Base-by-base conservation (phyloP, 2,888 invertebrate genomes). In the Ophion ellenae region DNA sequence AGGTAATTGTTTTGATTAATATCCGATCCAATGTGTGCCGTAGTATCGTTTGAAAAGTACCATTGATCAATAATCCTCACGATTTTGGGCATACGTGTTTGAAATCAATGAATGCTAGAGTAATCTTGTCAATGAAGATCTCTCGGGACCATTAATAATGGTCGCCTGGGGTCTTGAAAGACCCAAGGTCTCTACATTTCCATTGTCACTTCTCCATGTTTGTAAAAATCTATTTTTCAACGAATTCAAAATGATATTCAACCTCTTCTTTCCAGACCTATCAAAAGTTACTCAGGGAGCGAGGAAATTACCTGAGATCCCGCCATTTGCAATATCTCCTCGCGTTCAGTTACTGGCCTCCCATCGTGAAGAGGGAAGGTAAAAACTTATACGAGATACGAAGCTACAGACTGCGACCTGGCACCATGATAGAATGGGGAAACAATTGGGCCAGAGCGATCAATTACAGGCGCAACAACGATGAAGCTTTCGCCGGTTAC, bases 341-440 rank as follows among this genome's bases (percentile, higher is more conserved):
- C 87, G 97, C 98, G 36, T 99, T 99, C 94, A 99, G 99, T 94
- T 99, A 99, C 94, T 99, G 99, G 99, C 99, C 99, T 17, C 96
- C 96, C 82, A 96, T 97, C 40, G 95, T 96, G 87, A 96, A 97
- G 40, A 95, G 98, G 45, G 94, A 95, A 0, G 96, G 96, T 2
- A 95, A 95, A 84, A 97, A 99, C 93, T 97, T 99, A 89, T 99
- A 99, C 92, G 99, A 99, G 95, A 97, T 99, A 92, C 96, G 99
- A 90, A 96, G 97, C 90, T 98, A 97, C 94, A 97, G 98, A 88
- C 95, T 99, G 64, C 99, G 99, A 95, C 99, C 99, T 0, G 99
- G 99, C 74, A 99, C 99, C 0, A 99, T 99, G 99, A 99, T 99
- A 90, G 99, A 99, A 95, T 99, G 99, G 99, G 99, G 99, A 81